Conservation (phyloP, 2,888 invertebrate genomes). For the Arge pagana region DNA sequence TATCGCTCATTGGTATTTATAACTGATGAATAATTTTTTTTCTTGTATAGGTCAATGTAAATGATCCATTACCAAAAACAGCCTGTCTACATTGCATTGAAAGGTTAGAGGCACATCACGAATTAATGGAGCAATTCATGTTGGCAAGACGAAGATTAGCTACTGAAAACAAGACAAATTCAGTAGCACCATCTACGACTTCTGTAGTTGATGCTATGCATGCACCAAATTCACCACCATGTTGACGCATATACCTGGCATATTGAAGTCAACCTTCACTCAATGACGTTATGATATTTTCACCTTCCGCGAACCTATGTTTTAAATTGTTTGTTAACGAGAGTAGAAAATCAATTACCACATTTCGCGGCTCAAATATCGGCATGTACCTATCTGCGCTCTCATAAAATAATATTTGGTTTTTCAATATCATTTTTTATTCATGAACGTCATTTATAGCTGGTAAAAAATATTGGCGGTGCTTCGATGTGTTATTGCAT, state of each 20-base stretch:
- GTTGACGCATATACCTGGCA: slow-evolving; percentile 43
- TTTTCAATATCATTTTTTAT: no score
- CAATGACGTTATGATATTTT: slow-evolving; percentile 27
- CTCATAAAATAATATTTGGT: no score
- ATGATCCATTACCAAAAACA: slow-evolving; percentile 60
- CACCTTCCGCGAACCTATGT: not conserved
- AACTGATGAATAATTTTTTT: no score
- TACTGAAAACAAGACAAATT: slow-evolving; percentile 42
- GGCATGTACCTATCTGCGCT: no score
- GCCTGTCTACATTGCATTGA: slow-evolving; percentile 64
- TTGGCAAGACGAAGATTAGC: slow-evolving; percentile 52
- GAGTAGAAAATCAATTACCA: no score
- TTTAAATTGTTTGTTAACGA: not conserved
- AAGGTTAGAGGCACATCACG: slow-evolving; percentile 61
- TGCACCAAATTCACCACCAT: slow-evolving; percentile 48
- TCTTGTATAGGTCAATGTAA: slow-evolving; percentile 53
- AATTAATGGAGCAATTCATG: slow-evolving; percentile 60
- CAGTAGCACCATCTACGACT: slow-evolving; percentile 40
- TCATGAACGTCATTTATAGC: no score
- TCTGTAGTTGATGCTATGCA: slow-evolving; percentile 12
- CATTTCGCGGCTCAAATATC: no score
- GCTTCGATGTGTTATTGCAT: no score
- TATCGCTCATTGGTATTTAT: not conserved
- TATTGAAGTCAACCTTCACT: slow-evolving; percentile 11
- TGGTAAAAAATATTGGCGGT: no score